phyloP scores from a whole-genome alignment of 2,113 vertebrate species.

The Erythrocebus patas region DNA sequence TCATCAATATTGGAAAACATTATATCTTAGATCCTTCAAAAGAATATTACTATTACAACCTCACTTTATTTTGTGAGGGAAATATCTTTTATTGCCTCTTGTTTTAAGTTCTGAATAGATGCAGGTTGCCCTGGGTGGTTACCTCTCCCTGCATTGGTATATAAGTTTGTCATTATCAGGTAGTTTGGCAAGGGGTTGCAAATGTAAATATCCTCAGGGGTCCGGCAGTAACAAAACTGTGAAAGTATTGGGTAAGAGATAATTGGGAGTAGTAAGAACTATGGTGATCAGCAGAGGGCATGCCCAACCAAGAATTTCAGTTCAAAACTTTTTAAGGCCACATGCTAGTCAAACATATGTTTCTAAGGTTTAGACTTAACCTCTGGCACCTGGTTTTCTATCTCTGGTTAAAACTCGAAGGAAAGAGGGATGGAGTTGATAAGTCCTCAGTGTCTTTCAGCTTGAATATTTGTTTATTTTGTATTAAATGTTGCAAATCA shows the following conservation, averaged over 20 bases:
- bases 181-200: neutral
- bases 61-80: neutral
- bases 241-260: neutral
- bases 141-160: neutral
- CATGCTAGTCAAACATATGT: neutral
- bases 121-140: neutral
- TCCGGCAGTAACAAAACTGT: neutral
- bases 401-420: neutral
- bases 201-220: neutral
- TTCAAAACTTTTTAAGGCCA: neutral
- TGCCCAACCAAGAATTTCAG: slow-evolving; percentile 3
- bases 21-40: slow-evolving; percentile 2
- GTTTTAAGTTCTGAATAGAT: neutral
- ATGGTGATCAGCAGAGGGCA: neutral
- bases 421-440: neutral
- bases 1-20: neutral
- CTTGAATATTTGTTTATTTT: neutral
- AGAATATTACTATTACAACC: neutral
- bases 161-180: slow-evolving; percentile 28
- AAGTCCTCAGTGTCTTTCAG: neutral
- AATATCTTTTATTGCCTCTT: neutral
- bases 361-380: slow-evolving; percentile 12
- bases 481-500: neutral
- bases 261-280: neutral
- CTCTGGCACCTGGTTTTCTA: neutral